These are phyloP conservation scores for Agraylea sexmaculata DNA, from an alignment of 1,140 invertebrate genomes.

Conservation along the genomic window DNA sequence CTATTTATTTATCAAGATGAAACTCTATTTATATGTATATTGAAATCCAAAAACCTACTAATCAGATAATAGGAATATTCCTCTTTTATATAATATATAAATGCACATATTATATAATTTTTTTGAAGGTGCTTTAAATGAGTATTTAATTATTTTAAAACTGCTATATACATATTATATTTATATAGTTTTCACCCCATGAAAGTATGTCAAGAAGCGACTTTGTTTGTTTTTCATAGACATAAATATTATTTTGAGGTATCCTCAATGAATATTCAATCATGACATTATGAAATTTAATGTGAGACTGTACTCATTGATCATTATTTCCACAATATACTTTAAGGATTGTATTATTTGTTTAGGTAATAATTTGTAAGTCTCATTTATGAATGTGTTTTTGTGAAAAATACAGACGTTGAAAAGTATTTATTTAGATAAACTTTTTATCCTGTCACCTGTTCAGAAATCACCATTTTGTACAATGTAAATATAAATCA, in stretches of 20 bases:
- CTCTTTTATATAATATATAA: conserved; percentile 7
- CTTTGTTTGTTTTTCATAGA: neutral
- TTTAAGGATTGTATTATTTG: no score
- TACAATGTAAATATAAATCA: no score
- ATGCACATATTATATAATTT: conserved; percentile 1
- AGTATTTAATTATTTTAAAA: conserved; percentile 9
- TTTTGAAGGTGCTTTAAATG: conserved; percentile 16
- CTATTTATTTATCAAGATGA: neutral
- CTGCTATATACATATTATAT: neutral
- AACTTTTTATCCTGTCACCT: no score
- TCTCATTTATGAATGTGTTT: no score
- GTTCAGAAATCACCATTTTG: no score
- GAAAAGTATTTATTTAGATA: no score
- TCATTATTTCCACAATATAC: conserved; percentile 1
- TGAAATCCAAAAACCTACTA: conserved; percentile 2
- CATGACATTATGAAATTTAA: neutral
- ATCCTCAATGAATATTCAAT: conserved; percentile 1
- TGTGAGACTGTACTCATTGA: neutral
- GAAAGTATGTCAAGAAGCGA: neutral
- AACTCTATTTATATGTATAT: neutral
- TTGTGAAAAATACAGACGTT: no score
- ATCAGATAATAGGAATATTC: neutral
- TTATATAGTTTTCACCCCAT: neutral
- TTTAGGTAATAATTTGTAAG: no score
- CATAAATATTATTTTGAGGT: conserved; percentile 3